phyloP scores from a whole-genome alignment of 1,140 invertebrate species.

The Homarus americanus region DNA sequence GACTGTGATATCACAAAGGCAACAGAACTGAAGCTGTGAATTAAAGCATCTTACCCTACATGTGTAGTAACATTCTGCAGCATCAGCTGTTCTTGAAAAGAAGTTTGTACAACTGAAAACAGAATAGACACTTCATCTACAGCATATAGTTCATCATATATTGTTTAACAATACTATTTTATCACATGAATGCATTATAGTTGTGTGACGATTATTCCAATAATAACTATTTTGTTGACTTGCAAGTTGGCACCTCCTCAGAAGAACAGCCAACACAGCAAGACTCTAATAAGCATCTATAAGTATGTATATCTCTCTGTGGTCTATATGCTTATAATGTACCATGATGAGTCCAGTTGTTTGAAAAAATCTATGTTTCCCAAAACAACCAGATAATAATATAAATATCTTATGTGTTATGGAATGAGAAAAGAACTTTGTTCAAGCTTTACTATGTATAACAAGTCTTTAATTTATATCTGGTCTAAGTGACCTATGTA shows the following conservation, averaged over 20 bases:
- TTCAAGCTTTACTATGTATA: too few species aligned
- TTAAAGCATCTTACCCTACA: background rate
- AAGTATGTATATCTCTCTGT: background rate
- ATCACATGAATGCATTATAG: background rate
- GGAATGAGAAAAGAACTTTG: too few species aligned
- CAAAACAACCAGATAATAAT: too few species aligned
- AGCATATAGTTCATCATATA: background rate
- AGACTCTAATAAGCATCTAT: background rate
- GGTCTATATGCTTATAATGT: background rate
- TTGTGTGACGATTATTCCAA: background rate
- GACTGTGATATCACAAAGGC: background rate
- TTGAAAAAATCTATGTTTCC: too few species aligned
- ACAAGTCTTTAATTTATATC: too few species aligned
- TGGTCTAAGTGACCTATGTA: too few species aligned
- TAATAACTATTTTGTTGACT: background rate
- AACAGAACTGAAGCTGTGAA: background rate
- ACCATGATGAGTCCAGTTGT: background rate
- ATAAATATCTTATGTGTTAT: too few species aligned
- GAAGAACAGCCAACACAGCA: background rate
- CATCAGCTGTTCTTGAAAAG: slow-evolving; percentile 5
- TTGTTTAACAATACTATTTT: background rate
- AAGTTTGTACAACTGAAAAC: background rate
- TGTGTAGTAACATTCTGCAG: background rate
- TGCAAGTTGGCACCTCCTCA: background rate
- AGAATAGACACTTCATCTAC: background rate